Conservation (phyloP, 2,113 vertebrate genomes). For the Scortum barcoo region DNA sequence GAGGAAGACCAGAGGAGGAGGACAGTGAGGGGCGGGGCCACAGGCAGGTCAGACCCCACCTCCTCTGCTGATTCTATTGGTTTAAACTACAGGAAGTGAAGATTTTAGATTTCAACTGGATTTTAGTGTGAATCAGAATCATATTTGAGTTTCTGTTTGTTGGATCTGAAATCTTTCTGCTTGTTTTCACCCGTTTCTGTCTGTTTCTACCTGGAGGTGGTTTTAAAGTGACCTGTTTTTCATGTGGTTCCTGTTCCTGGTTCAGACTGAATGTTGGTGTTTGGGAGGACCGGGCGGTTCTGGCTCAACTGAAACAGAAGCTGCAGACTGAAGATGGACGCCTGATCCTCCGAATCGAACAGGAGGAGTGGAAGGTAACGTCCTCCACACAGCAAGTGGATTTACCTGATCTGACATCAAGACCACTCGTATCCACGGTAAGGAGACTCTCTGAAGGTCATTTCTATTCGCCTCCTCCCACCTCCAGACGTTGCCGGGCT, state of each 20-base stretch:
- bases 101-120: no score
- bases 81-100: background rate
- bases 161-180: no score
- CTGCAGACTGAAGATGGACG: slow-evolving; percentile 90
- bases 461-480: background rate
- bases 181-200: no score
- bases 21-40: slow-evolving; percentile 70
- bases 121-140: no score
- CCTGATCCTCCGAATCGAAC: slow-evolving; percentile 90
- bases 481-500: slow-evolving; percentile 89
- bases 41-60: slow-evolving; percentile 71
- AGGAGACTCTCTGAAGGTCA: background rate
- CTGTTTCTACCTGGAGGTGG: no score
- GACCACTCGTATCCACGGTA: background rate
- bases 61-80: background rate
- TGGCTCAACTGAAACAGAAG: slow-evolving; percentile 91
- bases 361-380: slow-evolving; percentile 95
- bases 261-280: slow-evolving; percentile 84
- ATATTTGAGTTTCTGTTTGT: no score
- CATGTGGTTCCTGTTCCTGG: background rate
- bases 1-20: slow-evolving; percentile 85
- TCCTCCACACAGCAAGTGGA: background rate
- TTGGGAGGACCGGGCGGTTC: slow-evolving; percentile 91
- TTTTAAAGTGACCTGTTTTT: no score
- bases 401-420: background rate